These are phyloP conservation scores for Pyxicephalus adspersus DNA, from an alignment of 2,113 vertebrate species.

Conservation along the genomic window DNA sequence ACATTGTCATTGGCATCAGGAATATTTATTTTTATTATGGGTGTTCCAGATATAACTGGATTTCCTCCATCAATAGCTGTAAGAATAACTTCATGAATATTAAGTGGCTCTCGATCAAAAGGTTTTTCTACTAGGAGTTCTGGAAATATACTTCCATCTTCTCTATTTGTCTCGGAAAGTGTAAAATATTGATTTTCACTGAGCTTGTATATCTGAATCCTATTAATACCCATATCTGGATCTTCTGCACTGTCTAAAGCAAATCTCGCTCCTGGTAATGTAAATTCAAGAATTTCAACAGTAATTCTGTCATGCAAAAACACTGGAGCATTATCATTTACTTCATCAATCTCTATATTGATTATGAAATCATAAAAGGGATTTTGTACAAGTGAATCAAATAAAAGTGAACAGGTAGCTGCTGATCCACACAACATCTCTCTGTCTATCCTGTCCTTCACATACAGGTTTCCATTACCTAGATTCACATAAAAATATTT, in stretches of 20 bases:
- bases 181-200: slow-evolving; percentile 67
- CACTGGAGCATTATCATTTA: slow-evolving; percentile 74
- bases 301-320: slow-evolving; percentile 66
- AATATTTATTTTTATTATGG: slow-evolving; percentile 57
- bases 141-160: slow-evolving; percentile 64
- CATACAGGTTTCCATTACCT: slow-evolving; percentile 62
- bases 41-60: slow-evolving; percentile 52
- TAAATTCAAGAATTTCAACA: slow-evolving; percentile 72
- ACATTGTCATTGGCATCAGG: slow-evolving; percentile 71
- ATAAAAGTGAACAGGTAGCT: slow-evolving; percentile 67
- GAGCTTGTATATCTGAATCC: slow-evolving; percentile 70
- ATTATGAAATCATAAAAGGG: slow-evolving; percentile 69
- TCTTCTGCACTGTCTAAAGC: slow-evolving; percentile 68
- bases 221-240: slow-evolving; percentile 70
- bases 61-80: slow-evolving; percentile 61
- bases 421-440: slow-evolving; percentile 63
- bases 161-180: slow-evolving; percentile 58
- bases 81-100: slow-evolving; percentile 58
- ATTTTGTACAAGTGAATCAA: slow-evolving; percentile 71
- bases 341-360: slow-evolving; percentile 72
- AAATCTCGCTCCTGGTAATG: slow-evolving; percentile 65
- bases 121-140: slow-evolving; percentile 70
- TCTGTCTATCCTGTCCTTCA: slow-evolving; percentile 56
- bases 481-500: slow-evolving; percentile 61
- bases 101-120: slow-evolving; percentile 70